These are phyloP conservation scores for Nephrotoma flavescens DNA, from an alignment of 2,888 invertebrate genomes.

Conservation along the genomic window DNA sequence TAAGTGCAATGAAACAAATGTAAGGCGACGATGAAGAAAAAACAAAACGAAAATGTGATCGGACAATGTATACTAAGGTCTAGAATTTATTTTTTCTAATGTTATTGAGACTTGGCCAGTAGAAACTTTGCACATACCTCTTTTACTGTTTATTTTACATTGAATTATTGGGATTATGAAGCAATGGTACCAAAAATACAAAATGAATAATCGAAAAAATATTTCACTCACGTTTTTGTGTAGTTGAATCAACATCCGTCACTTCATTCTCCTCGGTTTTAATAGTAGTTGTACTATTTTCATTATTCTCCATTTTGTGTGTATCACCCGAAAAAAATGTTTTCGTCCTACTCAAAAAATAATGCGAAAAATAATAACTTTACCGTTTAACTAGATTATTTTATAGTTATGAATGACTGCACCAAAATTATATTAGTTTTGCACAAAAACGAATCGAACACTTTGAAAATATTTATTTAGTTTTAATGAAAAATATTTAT, in stretches of 20 bases:
- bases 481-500: background rate
- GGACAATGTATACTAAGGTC: background rate
- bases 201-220: background rate
- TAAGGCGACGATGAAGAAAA: background rate
- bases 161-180: background rate
- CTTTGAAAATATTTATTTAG: background rate
- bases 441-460: background rate
- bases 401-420: background rate
- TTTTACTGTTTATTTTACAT: background rate
- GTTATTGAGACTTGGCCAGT: background rate
- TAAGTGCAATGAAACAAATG: constrained; percentile 4
- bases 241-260: constrained; percentile 3
- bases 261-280: background rate
- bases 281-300: background rate
- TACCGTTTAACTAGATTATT: background rate
- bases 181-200: background rate
- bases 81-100: background rate
- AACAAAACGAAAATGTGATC: background rate
- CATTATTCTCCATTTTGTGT: constrained; percentile 3
- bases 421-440: background rate
- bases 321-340: background rate
- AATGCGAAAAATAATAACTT: background rate
- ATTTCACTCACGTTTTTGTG: constrained; percentile 1
- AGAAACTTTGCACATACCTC: background rate
- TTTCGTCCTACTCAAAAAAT: background rate